Evolutionary conservation across 1,140 invertebrate species (phyloP).

Genomic region (Cotesia chilonis): DNA sequence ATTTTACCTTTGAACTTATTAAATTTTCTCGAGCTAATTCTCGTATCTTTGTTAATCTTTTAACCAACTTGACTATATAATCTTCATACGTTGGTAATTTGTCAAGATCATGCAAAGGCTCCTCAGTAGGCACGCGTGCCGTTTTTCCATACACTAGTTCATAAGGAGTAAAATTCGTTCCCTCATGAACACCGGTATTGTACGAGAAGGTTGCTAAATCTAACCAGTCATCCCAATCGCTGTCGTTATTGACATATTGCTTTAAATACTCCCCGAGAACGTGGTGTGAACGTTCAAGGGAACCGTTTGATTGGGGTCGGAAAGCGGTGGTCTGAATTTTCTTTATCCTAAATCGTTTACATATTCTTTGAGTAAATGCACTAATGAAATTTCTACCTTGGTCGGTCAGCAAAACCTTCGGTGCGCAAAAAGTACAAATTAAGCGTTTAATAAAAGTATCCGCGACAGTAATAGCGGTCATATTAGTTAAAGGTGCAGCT

Average conservation of each 20-base stretch:
- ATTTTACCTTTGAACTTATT: too few relatives aligned
- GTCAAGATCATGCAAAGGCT: neutral
- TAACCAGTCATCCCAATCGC: neutral
- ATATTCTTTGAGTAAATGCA: neutral
- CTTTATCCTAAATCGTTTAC: neutral
- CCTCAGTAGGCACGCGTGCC: neutral
- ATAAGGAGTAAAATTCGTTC: neutral
- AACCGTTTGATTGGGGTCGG: neutral
- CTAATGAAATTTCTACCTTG: neutral
- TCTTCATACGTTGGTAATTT: constrained; percentile 1
- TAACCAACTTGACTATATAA: too few relatives aligned
- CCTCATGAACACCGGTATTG: constrained; percentile 7
- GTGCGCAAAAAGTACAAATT: too few relatives aligned
- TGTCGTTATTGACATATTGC: neutral
- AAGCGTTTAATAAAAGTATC: too few relatives aligned
- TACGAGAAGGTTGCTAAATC: neutral
- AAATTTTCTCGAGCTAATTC: too few relatives aligned
- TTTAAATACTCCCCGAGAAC: neutral
- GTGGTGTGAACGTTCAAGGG: constrained; percentile 6
- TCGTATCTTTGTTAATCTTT: too few relatives aligned
- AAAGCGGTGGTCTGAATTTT: neutral
- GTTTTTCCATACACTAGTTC: neutral
- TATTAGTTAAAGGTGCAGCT: too few relatives aligned
- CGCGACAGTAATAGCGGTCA: too few relatives aligned
- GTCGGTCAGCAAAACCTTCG: too few relatives aligned